These are phyloP conservation scores for Cataglyphis rosenhaueri DNA, from an alignment of 2,888 invertebrate species.

Conservation along the genomic window DNA sequence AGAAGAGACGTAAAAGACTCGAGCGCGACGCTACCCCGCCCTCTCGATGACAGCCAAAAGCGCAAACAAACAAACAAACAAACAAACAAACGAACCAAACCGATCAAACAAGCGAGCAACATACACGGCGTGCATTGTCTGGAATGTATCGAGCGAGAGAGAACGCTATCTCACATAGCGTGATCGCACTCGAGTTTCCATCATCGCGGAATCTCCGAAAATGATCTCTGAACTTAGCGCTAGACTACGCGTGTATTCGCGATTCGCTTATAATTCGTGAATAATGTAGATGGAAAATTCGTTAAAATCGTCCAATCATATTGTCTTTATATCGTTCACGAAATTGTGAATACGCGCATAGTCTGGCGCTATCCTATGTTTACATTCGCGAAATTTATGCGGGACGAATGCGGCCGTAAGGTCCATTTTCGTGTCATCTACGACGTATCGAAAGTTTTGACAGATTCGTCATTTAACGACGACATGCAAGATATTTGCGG, in stretches of 20 bases:
- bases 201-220: not conserved
- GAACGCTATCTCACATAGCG: not conserved
- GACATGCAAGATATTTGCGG: not conserved
- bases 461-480: not conserved
- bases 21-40: not conserved
- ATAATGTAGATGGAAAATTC: too few relatives aligned
- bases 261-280: too few relatives aligned
- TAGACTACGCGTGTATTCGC: too few relatives aligned
- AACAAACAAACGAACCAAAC: not conserved
- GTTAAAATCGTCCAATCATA: too few relatives aligned
- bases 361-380: not conserved
- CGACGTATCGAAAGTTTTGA: not conserved
- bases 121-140: constrained; percentile 26
- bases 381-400: not conserved
- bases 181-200: not conserved
- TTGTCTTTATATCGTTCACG: too few relatives aligned
- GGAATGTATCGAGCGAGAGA: not conserved
- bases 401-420: not conserved
- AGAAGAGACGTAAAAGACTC: not conserved
- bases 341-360: too few relatives aligned
- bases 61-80: constrained; percentile 31
- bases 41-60: constrained; percentile 44
- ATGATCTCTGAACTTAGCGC: not conserved
- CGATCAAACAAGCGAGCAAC: constrained; percentile 33
- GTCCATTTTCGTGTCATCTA: not conserved